Conservation (phyloP, 2,888 invertebrate genomes). For the Lasioglossum morio region DNA sequence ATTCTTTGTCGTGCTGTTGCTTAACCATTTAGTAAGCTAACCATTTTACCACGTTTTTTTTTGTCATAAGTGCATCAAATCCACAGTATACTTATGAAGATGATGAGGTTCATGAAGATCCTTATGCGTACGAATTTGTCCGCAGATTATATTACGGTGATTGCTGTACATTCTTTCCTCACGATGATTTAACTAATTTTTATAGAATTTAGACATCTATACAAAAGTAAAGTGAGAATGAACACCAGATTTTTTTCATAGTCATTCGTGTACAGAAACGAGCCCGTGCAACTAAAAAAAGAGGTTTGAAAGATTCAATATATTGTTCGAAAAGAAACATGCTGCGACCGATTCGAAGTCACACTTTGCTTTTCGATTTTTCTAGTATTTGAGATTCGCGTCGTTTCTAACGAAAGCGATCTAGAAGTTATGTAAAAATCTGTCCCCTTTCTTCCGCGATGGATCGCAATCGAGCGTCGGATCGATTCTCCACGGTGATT, state of each 20-base stretch:
- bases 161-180: background rate
- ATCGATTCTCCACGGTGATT: conserved; percentile 69
- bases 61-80: background rate
- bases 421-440: conserved; percentile 33
- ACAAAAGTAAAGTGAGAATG: background rate
- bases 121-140: background rate
- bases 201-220: background rate
- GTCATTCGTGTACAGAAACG: background rate
- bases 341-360: too few species aligned
- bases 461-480: conserved; percentile 45
- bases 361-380: background rate
- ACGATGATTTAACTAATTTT: background rate
- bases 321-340: background rate
- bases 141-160: background rate
- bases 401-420: background rate
- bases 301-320: background rate
- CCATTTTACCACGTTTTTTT: background rate
- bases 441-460: conserved; percentile 30
- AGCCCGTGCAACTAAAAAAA: background rate
- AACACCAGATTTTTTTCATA: background rate
- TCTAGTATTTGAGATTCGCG: background rate
- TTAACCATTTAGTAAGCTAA: too few species aligned
- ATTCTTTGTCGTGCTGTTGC: background rate
- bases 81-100: background rate
- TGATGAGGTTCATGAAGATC: background rate